phyloP scores from a whole-genome alignment of 2,888 invertebrate species.

The Rhagophthalmus giganteus region DNA sequence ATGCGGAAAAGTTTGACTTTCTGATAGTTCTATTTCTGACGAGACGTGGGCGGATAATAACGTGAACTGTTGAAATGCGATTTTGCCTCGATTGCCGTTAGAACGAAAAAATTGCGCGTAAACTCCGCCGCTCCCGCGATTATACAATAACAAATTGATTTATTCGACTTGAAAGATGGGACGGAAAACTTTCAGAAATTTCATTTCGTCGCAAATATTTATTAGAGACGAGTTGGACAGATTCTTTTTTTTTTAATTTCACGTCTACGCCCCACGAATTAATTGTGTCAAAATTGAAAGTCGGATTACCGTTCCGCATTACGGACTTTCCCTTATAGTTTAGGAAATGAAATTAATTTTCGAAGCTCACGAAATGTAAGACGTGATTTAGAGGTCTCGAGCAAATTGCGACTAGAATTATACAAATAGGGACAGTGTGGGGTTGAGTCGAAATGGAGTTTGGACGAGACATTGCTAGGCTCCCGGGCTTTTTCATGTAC shows the following conservation, averaged over 20 bases:
- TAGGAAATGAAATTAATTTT: conserved; percentile 19
- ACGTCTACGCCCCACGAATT: too few species aligned
- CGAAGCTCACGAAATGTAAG: conserved; percentile 13
- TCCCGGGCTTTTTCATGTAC: conserved; percentile 16
- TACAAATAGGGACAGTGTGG: conserved; percentile 17
- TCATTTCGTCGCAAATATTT: too few species aligned
- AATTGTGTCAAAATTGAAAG: conserved; percentile 2
- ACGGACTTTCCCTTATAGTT: conserved; percentile 12
- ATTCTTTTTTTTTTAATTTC: background rate
- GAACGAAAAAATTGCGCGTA: background rate
- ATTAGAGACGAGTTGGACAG: too few species aligned
- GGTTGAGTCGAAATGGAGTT: conserved; percentile 10
- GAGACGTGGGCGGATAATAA: too few species aligned
- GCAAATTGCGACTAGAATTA: conserved; percentile 15
- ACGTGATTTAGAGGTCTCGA: conserved; percentile 10
- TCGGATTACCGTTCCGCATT: conserved; percentile 8
- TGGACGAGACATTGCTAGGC: conserved; percentile 14
- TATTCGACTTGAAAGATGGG: too few species aligned
- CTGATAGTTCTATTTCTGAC: conserved; percentile 9
- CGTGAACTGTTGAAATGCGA: too few species aligned
- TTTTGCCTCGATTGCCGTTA: conserved; percentile 10
- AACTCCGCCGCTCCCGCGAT: too few species aligned
- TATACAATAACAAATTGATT: too few species aligned
- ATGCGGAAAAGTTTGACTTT: conserved; percentile 7
- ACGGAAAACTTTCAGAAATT: too few species aligned